Percentiles rank a stretch among this genome's conserved stretches.
Evolutionary conservation across 2,113 vertebrate genomes (phyloP).

Genomic region (Crocuta crocuta): DNA sequence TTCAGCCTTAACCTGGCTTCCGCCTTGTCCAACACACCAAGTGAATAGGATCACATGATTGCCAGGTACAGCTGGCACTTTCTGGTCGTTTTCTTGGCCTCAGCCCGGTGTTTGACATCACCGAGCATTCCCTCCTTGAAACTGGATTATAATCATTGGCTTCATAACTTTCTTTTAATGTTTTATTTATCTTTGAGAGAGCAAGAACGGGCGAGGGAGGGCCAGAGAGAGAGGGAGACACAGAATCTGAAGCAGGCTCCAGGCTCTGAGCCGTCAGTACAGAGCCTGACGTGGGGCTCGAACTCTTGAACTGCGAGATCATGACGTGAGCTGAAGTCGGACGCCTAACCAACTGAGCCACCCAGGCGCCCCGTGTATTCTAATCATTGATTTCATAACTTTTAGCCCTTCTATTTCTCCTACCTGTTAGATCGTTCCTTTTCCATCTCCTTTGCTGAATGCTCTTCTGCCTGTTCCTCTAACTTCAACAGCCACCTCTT

Average conservation of each 20-base stretch:
- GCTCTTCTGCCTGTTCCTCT: not conserved
- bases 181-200: too few species aligned
- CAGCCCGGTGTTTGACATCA: not conserved
- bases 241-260: too few species aligned
- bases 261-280: too few species aligned
- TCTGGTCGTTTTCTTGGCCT: conserved; percentile 1
- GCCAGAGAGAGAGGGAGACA: too few species aligned
- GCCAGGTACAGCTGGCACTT: not conserved
- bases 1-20: not conserved
- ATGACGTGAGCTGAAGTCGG: too few species aligned
- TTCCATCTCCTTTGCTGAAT: not conserved
- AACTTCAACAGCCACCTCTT: conserved; percentile 28
- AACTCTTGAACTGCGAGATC: too few species aligned
- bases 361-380: not conserved
- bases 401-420: conserved; percentile 8
- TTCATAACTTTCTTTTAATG: not conserved
- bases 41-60: not conserved
- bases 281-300: too few species aligned
- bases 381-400: not conserved
- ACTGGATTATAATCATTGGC: not conserved
- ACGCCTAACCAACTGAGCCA: too few species aligned
- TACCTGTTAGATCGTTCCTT: not conserved
- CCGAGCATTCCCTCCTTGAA: conserved; percentile 1
- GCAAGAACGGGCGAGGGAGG: too few species aligned
- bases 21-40: not conserved